Evolutionary conservation across 2,113 vertebrate species (phyloP), one percentile per base, ranked within the genome.

Genomic region (Sciurus niger): DNA sequence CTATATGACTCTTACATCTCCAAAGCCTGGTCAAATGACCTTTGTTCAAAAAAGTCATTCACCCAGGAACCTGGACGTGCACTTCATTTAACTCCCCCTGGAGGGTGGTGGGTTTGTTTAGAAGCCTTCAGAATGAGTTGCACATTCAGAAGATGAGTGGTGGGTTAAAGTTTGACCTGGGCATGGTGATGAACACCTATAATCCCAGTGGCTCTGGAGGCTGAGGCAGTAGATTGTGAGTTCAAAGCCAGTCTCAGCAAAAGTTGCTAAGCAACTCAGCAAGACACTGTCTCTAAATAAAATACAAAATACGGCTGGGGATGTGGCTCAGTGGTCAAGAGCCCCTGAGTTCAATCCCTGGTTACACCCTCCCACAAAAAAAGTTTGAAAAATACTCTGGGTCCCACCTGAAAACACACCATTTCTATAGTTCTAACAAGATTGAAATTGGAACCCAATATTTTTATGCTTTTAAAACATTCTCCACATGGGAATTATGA

Each of bases 41-140:
- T 43, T 72, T 87, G 72, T 40, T 96, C 46, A 63, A 82, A 7
- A 86, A 95, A 53, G 53, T 46, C 70, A 22, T 58, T 58, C 65
- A 72, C 24, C 40, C 12, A 65, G 46, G 43, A 78, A 30, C 11
- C 12, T 46, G 34, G 43, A 58, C 51, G 40, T 95, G 76, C 40
- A 77, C 87, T 93, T 92, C 94, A 84, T 43, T 37, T 74, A 78
- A 73, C 51, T 92, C 86, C 84, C 79, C 84, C 92, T 76, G 92
- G 90, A 95, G 76, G 92, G 96, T 95, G 65, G 37, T 72, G 84
- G 34, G 72, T 58, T 92, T 78, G n/a, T 43, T 48, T 2, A 90
- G 60, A 46, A 90, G 82, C 65, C 8, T 58, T 79, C 58, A 53
- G 20, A 37, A 34, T 68, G 34, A 32, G 30, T 90, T 53, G 7